Evolutionary conservation across 2,113 vertebrate genomes (phyloP).

Genomic region (Pogonocichla stellata): DNA sequence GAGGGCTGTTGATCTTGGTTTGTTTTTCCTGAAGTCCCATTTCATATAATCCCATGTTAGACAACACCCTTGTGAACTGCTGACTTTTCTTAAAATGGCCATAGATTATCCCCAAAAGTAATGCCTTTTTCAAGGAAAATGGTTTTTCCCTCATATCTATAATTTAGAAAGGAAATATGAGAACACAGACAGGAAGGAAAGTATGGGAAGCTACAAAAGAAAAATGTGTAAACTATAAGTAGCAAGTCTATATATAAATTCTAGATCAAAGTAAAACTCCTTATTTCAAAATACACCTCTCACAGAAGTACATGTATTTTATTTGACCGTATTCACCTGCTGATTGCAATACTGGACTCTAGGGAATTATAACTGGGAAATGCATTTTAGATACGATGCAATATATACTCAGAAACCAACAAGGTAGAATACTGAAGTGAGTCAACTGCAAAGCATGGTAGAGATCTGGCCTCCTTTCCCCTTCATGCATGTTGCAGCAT

Average conservation of each 20-base stretch:
- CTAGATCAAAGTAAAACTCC: not conserved
- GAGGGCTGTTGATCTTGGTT: not conserved
- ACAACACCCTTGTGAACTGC: not conserved
- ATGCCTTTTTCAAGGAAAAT: not conserved
- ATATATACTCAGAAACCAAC: not conserved
- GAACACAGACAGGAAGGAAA: conserved; percentile 3
- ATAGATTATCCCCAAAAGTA: not conserved
- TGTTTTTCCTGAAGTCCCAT: not conserved
- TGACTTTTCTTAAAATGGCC: not conserved
- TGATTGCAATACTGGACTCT: not conserved
- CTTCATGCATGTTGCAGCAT: not conserved
- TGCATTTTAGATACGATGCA: not conserved
- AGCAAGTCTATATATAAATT: not conserved
- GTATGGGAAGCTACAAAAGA: not conserved
- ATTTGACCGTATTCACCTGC: not conserved
- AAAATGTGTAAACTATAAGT: not conserved
- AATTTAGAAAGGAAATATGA: not conserved
- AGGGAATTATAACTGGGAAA: not conserved
- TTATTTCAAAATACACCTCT: not conserved
- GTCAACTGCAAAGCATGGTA: not conserved
- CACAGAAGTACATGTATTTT: not conserved
- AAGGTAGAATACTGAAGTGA: not conserved
- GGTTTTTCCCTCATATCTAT: not conserved
- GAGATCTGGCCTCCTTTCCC: not conserved
- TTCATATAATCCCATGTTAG: not conserved